These are phyloP conservation scores for Diglossa cyanea DNA, from an alignment of 2,797 vertebrate genomes.

Conservation along the genomic window DNA sequence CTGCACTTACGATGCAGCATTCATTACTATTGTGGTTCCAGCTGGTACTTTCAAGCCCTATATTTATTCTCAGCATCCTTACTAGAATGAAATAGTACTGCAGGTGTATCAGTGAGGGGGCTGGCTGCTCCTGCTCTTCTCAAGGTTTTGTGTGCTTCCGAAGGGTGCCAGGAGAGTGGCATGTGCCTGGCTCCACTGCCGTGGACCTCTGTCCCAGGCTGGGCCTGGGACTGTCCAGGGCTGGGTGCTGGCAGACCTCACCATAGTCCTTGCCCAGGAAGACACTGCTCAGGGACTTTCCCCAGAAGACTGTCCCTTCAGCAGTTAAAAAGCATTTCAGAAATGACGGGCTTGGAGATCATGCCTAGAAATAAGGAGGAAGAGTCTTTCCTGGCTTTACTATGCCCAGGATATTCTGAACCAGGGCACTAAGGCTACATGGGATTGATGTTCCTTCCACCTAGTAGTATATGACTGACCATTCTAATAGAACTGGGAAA, in stretches of 20 bases:
- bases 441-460: neutral
- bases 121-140: neutral
- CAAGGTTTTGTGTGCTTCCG: neutral
- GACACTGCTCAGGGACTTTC: neutral
- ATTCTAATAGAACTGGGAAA: neutral
- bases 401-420: neutral
- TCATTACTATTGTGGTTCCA: neutral
- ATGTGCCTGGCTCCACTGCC: accelerated
- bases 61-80: neutral
- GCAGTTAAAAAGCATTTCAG: neutral
- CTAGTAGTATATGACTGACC: neutral
- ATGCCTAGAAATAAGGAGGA: neutral
- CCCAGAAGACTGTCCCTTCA: neutral
- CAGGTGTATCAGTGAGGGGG: neutral
- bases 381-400: neutral
- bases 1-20: neutral
- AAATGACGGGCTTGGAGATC: neutral
- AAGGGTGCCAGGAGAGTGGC: neutral
- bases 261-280: neutral
- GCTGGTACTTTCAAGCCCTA: neutral
- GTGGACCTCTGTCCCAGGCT: accelerated
- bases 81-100: neutral
- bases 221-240: neutral
- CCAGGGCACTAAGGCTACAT: neutral
- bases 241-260: neutral